Base-by-base conservation (phyloP, 1,140 invertebrate species). In the Maniola jurtina region DNA sequence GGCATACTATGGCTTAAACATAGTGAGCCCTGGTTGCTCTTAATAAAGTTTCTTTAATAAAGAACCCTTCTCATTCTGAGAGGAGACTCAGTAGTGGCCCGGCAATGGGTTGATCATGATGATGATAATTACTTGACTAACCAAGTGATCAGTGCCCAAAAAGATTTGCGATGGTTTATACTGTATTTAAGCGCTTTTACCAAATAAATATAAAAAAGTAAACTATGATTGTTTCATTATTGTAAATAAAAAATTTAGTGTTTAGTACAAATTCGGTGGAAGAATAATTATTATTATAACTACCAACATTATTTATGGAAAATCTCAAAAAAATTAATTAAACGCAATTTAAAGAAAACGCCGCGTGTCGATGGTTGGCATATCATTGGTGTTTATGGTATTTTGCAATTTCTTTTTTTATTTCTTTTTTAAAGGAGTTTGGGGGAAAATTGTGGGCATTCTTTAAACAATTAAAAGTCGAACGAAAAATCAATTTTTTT, bases 201-300 rank as follows among this genome's bases (percentile, higher is more conserved):
- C 85, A 89, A 89, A 86, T 83, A 86, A 81, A 71, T 70, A 65
- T 68, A 66, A 11, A 45, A 45, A 40, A 45, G 42, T 45, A 45
- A 45, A 57, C 71, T 76, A 70, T 77, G 71, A 79, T 76, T 69
- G 70, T 77, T 78, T 79, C 75, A 73, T 57, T 88, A 73, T 57
- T 88, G 84, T 88, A 88, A 79, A 86, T 86, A 88, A 69, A 63
- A 88, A 69, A 63, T 64, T 75, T 87, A 86, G 85, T 68, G 77
- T 83, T 87, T 89, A 88, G 85, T 89, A 89, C 87, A 89, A 89
- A 84, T 80, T 80, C 75, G 83, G 83, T 87, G 84, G 82, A 87
- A 87, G 81, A 83, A 69, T 75, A 11, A 45, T 8, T 8, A 8
- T 45, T 8, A 45, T 45, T 45, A 38, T 38, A 3, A 38, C 10